A percentile compares a stretch with the other conserved stretches of the same genome.
Conservation (phyloP, 2,797 vertebrate species). For the Alauda arvensis region DNA sequence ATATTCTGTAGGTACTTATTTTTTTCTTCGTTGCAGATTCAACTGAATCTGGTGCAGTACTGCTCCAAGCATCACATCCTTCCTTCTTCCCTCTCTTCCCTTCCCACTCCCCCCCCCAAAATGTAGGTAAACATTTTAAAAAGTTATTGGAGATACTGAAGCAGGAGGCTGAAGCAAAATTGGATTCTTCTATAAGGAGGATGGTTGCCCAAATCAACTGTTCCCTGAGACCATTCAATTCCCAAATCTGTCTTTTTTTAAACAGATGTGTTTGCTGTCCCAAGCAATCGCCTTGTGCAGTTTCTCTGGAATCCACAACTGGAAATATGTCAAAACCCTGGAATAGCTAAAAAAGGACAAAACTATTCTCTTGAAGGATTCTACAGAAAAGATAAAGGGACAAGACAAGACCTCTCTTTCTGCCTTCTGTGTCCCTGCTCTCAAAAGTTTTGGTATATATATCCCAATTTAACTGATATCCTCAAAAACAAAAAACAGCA, state of each 20-base stretch:
- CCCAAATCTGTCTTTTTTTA: neutral
- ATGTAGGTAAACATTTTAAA: neutral
- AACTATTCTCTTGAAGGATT: neutral
- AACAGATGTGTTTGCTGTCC: neutral
- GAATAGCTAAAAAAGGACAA: neutral
- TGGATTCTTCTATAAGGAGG: neutral
- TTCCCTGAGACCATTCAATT: neutral
- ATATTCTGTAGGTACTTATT: neutral
- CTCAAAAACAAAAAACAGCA: neutral
- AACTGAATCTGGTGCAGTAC: neutral
- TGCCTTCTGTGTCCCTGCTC: neutral
- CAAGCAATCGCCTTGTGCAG: neutral
- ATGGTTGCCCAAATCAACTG: neutral
- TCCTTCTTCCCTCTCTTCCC: neutral
- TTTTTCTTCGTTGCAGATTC: neutral
- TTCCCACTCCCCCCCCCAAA: neutral
- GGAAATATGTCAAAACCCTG: neutral
- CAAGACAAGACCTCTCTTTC: neutral
- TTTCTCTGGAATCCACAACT: neutral
- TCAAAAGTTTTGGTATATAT: neutral
- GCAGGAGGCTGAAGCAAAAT: neutral
- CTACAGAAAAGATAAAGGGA: neutral
- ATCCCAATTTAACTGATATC: neutral
- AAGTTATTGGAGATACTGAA: neutral
- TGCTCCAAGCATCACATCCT: neutral